Conservation (phyloP, 2,888 invertebrate species). For the Sinohyriopsis cumingii region DNA sequence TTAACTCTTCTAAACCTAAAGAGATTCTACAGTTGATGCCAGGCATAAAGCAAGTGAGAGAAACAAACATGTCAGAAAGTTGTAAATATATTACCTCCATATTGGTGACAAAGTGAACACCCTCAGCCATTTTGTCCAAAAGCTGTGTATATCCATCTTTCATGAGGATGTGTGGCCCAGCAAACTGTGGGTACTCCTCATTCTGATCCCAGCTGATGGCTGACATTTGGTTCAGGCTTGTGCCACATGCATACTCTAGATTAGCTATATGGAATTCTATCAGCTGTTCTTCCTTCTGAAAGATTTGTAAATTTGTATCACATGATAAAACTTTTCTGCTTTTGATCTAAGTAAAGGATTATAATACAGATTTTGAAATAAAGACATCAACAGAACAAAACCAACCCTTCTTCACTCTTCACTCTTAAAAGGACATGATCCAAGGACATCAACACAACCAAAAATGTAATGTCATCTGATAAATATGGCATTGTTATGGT, state of each 20-base stretch:
- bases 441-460: too few relatives aligned
- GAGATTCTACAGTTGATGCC: background rate
- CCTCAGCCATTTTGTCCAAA: conserved; percentile 66
- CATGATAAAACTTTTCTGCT: background rate
- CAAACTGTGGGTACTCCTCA: conserved; percentile 73
- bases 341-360: background rate
- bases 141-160: conserved; percentile 68
- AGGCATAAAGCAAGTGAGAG: background rate
- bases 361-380: background rate
- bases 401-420: background rate
- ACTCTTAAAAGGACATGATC: background rate
- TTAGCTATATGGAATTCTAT: conserved; percentile 73
- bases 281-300: conserved; percentile 69
- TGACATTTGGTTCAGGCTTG: conserved; percentile 68
- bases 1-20: too few relatives aligned
- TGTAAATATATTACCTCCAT: conserved; percentile 55
- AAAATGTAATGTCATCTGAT: too few relatives aligned
- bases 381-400: background rate
- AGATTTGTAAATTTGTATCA: conserved; percentile 9
- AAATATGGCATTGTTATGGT: too few relatives aligned
- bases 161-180: conserved; percentile 71
- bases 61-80: background rate
- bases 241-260: conserved; percentile 74
- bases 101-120: conserved; percentile 67
- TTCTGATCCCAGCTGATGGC: conserved; percentile 74